A percentile compares a stretch with the other conserved stretches of the same genome.
Evolutionary conservation across 2,797 vertebrate genomes (phyloP).

Genomic region (Serranus cabrilla): DNA sequence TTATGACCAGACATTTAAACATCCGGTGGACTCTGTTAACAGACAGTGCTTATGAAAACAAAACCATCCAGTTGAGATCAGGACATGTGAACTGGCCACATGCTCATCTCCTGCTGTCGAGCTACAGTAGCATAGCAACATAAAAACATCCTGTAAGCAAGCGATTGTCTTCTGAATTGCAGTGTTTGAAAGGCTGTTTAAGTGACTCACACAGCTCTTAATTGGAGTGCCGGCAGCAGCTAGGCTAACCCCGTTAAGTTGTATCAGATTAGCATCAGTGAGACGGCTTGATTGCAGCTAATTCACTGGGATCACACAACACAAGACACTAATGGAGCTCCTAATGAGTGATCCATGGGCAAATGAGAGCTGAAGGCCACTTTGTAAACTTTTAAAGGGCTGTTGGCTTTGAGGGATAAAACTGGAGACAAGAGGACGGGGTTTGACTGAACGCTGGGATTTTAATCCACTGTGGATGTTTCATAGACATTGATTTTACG

Average conservation of each 20-base stretch:
- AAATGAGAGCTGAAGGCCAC: constrained; percentile 64
- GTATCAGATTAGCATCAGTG: constrained; percentile 72
- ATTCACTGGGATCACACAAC: constrained; percentile 70
- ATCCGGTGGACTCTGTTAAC: constrained; percentile 22
- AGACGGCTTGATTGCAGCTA: constrained; percentile 67
- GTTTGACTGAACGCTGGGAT: constrained; percentile 24
- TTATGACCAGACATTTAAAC: constrained; percentile 6
- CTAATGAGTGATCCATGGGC: constrained; percentile 62
- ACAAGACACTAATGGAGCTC: constrained; percentile 59
- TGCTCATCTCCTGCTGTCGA: neutral
- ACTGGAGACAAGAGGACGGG: neutral
- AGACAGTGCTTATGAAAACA: constrained; percentile 8
- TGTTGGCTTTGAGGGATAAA: constrained; percentile 16
- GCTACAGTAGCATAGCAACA: neutral
- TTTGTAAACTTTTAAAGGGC: constrained; percentile 64
- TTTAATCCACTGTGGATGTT: constrained; percentile 10
- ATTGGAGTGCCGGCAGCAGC: constrained; percentile 55
- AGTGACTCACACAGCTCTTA: constrained; percentile 46
- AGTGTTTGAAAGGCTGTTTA: constrained; percentile 32
- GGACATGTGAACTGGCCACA: neutral
- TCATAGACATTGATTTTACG: constrained; percentile 19
- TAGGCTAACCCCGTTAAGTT: constrained; percentile 70
- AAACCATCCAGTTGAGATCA: neutral
- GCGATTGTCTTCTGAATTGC: constrained; percentile 25
- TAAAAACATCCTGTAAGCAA: constrained; percentile 11